These are phyloP conservation scores for Brachypalpus laphriformis DNA, from an alignment of 2,888 invertebrate genomes.

Conservation along the genomic window DNA sequence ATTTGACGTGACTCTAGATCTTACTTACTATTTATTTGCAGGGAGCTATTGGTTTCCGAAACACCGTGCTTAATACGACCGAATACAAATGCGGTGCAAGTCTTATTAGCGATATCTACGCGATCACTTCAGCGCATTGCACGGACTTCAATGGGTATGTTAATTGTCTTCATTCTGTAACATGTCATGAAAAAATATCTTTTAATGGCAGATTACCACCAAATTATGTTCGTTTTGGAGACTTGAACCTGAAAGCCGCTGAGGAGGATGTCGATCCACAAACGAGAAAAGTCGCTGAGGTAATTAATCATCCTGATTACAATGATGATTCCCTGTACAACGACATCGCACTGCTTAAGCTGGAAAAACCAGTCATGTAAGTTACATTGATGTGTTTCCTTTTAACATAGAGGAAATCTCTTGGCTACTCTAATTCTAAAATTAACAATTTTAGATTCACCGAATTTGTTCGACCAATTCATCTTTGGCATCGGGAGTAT, in stretches of 20 bases:
- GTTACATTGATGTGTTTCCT: too few relatives aligned
- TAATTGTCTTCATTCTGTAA: too few relatives aligned
- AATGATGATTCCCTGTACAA: constrained; percentile 76
- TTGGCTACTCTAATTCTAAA: too few relatives aligned
- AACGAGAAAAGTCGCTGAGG: constrained; percentile 75
- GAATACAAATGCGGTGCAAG: constrained; percentile 82
- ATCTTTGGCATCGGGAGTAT: constrained; percentile 83
- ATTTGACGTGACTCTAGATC: too few relatives aligned
- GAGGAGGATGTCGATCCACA: constrained; percentile 77
- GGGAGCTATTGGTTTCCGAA: constrained; percentile 78
- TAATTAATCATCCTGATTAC: constrained; percentile 78
- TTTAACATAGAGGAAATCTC: not conserved
- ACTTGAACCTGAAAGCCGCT: constrained; percentile 77
- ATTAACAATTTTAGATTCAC: constrained; percentile 77
- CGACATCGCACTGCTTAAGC: constrained; percentile 79
- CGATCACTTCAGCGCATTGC: constrained; percentile 81
- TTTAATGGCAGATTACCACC: constrained; percentile 77
- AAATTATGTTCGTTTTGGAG: constrained; percentile 79
- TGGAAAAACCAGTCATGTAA: constrained; percentile 77
- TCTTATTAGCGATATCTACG: constrained; percentile 80
- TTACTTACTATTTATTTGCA: constrained; percentile 43
- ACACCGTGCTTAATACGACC: constrained; percentile 73
- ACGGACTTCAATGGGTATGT: constrained; percentile 77
- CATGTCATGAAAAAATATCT: too few relatives aligned
- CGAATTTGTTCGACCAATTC: constrained; percentile 84